Conservation (phyloP, 2,113 vertebrate species). For the Oenanthe oenanthe region DNA sequence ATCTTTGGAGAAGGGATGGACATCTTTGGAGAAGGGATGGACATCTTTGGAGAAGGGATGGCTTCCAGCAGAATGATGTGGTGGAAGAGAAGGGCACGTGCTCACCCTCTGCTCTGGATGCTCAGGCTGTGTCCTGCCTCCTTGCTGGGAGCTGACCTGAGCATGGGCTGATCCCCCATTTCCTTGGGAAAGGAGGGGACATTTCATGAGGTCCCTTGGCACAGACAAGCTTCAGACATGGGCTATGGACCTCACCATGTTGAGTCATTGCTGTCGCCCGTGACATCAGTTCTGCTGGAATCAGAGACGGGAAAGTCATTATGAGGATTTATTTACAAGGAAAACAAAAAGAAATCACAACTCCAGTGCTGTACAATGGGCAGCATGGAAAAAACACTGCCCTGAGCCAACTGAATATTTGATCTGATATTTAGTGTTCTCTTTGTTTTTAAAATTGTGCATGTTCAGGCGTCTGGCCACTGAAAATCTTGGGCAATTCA, state of each 20-base stretch:
- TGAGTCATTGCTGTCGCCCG: neutral
- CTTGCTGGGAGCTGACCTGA: neutral
- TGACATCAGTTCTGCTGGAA: neutral
- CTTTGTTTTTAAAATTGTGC: neutral
- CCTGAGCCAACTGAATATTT: neutral
- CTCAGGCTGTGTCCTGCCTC: neutral
- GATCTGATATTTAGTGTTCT: neutral
- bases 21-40: too few species aligned
- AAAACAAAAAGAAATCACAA: conserved; percentile 19
- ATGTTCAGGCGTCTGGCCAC: neutral
- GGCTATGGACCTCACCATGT: neutral
- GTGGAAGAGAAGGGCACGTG: neutral
- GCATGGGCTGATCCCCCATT: neutral
- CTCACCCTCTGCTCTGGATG: neutral
- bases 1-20: neutral
- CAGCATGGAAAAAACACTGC: neutral
- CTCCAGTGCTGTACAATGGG: neutral
- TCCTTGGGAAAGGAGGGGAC: neutral
- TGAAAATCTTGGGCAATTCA: conserved; percentile 4
- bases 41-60: neutral
- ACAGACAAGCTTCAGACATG: neutral
- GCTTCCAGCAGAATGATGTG: neutral
- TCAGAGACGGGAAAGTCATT: neutral
- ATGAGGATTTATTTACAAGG: neutral
- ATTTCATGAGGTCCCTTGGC: neutral